Evolutionary conservation across 1,140 invertebrate species (phyloP).

Genomic region (Ladona fulva): DNA sequence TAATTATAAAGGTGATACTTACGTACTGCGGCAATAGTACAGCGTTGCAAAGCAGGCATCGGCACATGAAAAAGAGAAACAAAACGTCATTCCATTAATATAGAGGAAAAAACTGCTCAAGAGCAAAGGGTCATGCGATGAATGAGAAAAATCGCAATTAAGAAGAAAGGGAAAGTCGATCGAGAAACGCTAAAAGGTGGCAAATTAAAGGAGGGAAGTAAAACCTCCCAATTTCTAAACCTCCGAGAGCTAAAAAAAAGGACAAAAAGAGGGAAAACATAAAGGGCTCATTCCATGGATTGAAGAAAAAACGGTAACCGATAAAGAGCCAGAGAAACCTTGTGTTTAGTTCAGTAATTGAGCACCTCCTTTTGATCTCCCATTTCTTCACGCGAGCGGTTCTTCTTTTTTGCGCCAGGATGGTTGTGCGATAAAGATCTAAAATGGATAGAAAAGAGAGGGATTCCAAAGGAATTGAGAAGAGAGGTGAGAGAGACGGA

Average conservation of each 20-base stretch:
- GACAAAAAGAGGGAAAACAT: neutral
- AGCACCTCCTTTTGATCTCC: neutral
- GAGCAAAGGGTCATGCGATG: neutral
- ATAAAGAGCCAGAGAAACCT: neutral
- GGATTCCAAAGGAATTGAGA: neutral
- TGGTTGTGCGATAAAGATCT: neutral
- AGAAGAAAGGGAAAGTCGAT: neutral
- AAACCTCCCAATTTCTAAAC: neutral
- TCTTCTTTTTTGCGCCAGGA: neutral
- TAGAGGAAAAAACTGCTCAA: neutral
- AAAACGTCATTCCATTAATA: neutral
- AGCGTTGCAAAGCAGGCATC: neutral
- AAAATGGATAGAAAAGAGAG: neutral
- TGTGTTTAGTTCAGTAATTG: neutral
- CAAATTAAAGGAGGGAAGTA: slow-evolving; percentile 1
- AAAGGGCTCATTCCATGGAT: neutral
- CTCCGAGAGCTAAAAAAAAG: neutral
- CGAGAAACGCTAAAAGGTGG: neutral
- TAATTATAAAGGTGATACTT: neutral
- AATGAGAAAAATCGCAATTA: neutral
- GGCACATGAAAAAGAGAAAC: neutral
- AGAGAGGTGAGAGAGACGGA: neutral
- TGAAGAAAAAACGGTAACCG: neutral
- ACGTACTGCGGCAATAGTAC: neutral
- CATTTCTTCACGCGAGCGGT: neutral